phyloP scores from a whole-genome alignment of 2,113 vertebrate species.

The Origma solitaria region DNA sequence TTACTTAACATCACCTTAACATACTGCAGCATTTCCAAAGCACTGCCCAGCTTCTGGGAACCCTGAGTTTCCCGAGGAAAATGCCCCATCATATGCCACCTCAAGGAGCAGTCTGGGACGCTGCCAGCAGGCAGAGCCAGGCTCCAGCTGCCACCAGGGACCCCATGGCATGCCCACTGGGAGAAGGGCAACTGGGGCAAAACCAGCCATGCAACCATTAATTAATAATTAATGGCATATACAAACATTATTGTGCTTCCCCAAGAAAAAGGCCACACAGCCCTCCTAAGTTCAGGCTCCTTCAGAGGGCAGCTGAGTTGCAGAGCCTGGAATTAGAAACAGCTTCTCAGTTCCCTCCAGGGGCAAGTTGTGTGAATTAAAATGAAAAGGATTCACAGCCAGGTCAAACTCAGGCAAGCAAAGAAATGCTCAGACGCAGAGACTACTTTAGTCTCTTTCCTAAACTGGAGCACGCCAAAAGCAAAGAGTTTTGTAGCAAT shows the following conservation, averaged over 20 bases:
- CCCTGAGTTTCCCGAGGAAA: not conserved
- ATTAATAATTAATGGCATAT: not conserved
- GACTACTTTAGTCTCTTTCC: not conserved
- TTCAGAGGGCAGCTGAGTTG: not conserved
- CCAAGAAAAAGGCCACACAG: not conserved
- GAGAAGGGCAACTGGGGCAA: not conserved
- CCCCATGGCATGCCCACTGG: fast-evolving
- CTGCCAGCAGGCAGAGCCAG: not conserved
- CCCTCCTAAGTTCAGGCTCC: not conserved
- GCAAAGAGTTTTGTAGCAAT: not conserved
- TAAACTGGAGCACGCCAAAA: not conserved
- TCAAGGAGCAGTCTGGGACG: not conserved
- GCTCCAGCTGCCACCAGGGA: not conserved
- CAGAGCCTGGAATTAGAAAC: not conserved
- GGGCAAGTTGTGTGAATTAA: not conserved
- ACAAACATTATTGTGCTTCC: not conserved
- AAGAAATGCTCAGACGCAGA: not conserved
- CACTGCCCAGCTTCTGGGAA: not conserved
- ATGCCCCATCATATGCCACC: not conserved
- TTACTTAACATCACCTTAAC: not conserved
- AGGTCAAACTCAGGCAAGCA: not conserved
- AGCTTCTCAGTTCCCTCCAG: not conserved
- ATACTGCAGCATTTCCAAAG: not conserved
- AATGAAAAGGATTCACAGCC: not conserved
- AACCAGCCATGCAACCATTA: not conserved